Evolutionary conservation across 2,888 invertebrate species (phyloP), one percentile per base, ranked within the genome.

Genomic region (Alsophila aescularia): DNA sequence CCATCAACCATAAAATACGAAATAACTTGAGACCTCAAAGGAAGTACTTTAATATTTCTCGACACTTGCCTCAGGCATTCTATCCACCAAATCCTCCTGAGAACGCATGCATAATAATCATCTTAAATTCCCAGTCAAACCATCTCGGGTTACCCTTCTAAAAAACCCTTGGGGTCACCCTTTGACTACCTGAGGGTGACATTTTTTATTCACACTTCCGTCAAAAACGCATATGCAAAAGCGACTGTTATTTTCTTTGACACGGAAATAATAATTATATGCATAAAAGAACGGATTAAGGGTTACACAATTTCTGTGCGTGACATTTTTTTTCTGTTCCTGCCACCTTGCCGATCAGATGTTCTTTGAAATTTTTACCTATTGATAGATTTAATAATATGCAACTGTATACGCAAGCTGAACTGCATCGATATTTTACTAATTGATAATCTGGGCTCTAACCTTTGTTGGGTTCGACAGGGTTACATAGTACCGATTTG

Each of bases 191-290:
- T 89, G 87, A 80, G 90, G 90, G 90, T 84, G 86, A 87, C 83
- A 83, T 86, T 90, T 90, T 90, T 90, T 85, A 87, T 90, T 89
- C 86, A 90, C 87, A 90, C 90, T 90, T 90, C 90, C 88, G 87
- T 82, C 87, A 83, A 80, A 81, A 80, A 82, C 75, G 81, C 82
- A 81, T 89, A 90, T 90, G 90, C 90, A 91, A 90, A 90, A 90
- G 87, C 84, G 81, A 85, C 81, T 85, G 83, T 86, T 87, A 85
- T 85, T 90, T 87, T 87, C 90, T 90, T 90, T 87, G 89, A 89
- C 87, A 83, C 89, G 90, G 90, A 90, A 91, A 90, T 90, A 91
- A 90, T 91, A 90, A 91, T 90, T 90, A 90, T 90, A 90, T 91
- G 91, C 90, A 90, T 90, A 89, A 90, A 85, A 81, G 85, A 83